phyloP scores from a whole-genome alignment of 2,888 invertebrate genomes.

The Brachyopa scutellaris region DNA sequence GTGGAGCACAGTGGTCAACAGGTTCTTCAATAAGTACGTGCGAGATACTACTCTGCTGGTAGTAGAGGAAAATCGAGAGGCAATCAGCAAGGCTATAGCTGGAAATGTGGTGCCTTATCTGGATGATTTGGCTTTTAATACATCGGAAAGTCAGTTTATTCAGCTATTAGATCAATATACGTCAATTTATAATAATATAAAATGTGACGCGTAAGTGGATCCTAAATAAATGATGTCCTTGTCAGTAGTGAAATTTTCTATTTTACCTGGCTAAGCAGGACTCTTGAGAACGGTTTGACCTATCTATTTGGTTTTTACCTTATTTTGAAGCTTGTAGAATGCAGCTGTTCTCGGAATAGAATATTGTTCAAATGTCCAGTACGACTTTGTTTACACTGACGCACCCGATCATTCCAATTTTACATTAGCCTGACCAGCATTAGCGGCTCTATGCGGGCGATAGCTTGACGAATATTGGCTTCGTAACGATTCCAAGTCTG shows the following conservation, averaged over 20 bases:
- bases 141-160: neutral
- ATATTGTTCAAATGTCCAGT: too few relatives aligned
- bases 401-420: too few relatives aligned
- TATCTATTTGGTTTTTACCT: too few relatives aligned
- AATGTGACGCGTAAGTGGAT: neutral
- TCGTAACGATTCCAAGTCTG: too few relatives aligned
- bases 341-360: too few relatives aligned
- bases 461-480: too few relatives aligned
- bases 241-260: neutral
- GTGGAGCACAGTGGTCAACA: constrained; percentile 74
- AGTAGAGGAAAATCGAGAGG: constrained; percentile 26
- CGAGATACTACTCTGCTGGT: constrained; percentile 58
- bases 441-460: too few relatives aligned
- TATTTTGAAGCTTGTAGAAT: too few relatives aligned
- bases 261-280: too few relatives aligned
- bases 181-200: neutral
- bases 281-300: too few relatives aligned
- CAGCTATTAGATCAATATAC: neutral
- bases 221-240: neutral
- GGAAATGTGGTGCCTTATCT: neutral
- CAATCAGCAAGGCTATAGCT: constrained; percentile 20
- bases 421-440: too few relatives aligned
- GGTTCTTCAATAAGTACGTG: constrained; percentile 68
- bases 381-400: too few relatives aligned
- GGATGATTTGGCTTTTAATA: neutral